Base-by-base conservation (phyloP, 2,888 invertebrate genomes). In the Lasioglossum figueresi region DNA sequence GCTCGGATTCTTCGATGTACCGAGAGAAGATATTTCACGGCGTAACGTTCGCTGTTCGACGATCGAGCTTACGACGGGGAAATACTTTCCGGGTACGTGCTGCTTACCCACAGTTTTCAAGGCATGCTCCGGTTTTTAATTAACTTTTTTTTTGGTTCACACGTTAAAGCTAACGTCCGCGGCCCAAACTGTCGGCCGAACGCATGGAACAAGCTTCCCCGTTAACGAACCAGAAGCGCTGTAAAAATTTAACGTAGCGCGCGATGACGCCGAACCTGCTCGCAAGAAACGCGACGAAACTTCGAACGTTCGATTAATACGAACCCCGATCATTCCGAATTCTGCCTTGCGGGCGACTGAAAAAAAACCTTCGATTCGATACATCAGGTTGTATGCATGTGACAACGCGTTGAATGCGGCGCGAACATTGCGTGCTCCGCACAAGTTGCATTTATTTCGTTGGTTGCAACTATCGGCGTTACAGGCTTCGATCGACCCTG, bases 1-100 rank as follows among this genome's bases (percentile, higher is more conserved):
- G n/a, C 10, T 43, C 45, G 78, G 52, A 81, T 78, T 79, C 79
- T 43, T 78, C 81, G 81, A 68, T 85, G 45, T 76, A 79, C 77
- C 77, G 37, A 8, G n/a, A 40, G 43, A 31, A 78, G 56, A 81
- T 76, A 85, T 76, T 81, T 85, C 80, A 84, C n/a, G 59, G 12
- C 34, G 68, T 52, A 70, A 76, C 16, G 74, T 75, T 76, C 72
- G n/a, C 31, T 63, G 63, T 63, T 63, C 31, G 63, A 56, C 72
- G 82, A 82, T 73, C 45, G 52, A 14, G 31, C 8, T 31, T 56
- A 27, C 37, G 68, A 8, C n/a, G 63, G 27, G n/a, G 31, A 78
- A 63, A 73, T 83, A 83, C 76, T 75, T 72, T 66, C 43, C n/a
- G 1, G 27, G 68, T 70, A 56, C 45, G 34, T 12, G 34, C 14